Conservation (phyloP, 1,140 invertebrate genomes). For the Asobara japonica region DNA sequence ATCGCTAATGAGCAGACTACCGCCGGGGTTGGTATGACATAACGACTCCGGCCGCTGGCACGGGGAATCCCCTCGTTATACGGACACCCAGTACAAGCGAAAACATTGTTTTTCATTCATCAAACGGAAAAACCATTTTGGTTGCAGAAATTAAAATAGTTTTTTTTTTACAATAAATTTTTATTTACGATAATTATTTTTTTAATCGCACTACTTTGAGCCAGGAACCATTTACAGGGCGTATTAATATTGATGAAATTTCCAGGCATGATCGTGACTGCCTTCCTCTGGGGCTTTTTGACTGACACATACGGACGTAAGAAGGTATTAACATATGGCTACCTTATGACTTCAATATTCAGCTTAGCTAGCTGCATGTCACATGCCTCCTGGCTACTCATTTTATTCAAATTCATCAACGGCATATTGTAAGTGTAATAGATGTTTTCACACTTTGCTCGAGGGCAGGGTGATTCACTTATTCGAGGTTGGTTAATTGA, state of each 20-base stretch:
- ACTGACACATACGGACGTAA: constrained; percentile 74
- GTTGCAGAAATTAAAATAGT: too few species aligned
- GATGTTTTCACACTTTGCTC: constrained; percentile 24
- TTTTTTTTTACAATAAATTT: too few species aligned
- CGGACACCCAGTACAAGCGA: too few species aligned
- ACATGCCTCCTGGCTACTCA: constrained; percentile 67
- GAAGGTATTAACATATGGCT: constrained; percentile 67
- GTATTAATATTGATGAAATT: background rate
- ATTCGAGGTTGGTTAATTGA: background rate
- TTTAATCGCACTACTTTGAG: too few species aligned
- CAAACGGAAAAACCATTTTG: too few species aligned
- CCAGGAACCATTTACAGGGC: background rate
- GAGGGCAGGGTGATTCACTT: background rate
- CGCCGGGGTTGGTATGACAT: too few species aligned
- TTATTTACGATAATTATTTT: too few species aligned
- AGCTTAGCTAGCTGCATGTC: constrained; percentile 66
- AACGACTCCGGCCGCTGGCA: too few species aligned
- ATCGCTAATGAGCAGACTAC: too few species aligned
- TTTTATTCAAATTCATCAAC: constrained; percentile 69
- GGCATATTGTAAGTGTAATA: constrained; percentile 68
- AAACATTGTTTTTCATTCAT: too few species aligned
- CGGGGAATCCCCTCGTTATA: too few species aligned
- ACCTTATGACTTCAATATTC: constrained; percentile 67
- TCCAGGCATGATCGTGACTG: constrained; percentile 69
- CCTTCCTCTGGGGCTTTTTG: constrained; percentile 75